Base-by-base conservation (phyloP, 1,140 invertebrate species). In the Hycleus phaleratus region DNA sequence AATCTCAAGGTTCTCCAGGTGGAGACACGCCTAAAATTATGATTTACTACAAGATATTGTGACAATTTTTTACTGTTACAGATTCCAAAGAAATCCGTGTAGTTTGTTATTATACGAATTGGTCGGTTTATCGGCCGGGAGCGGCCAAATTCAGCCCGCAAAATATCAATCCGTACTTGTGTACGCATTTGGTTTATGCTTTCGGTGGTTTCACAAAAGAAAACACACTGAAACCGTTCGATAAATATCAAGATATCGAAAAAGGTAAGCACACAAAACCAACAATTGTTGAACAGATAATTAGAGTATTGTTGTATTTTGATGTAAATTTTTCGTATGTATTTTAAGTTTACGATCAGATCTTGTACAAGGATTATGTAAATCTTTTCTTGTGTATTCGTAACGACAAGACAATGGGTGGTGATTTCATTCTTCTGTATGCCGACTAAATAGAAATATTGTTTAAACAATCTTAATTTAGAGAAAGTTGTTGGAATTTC, bases 121-220 rank as follows among this genome's bases (percentile, higher is more conserved):
- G 91, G 91, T 92, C 90, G 58, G 88, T 93, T 3, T 95, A 93
- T 70, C 78, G 91, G 58, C 87, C 89, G 3, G 89, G 90, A 32
- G 87, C 86, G 2, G 91, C 91, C 1, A 91, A 93, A 74, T 96
- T 95, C 73, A 88, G 87, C 60, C 93, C 93, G 0, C 88, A 95
- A 76, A 95, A 96, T 72, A 95, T 97, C 67, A 95, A 95, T 79
- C 93, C 93, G 18, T 94, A 94, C 72, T 79, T 96, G 26, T 97
- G 94, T 75, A 95, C 94, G 8, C 93, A 97, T 82, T 79, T 97
- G 50, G 87, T 96, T 46, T 96, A 95, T 73, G 93, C 93, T 3
- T 96, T 97, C 73, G 93, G 91, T 49, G 92, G 91, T 25, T 87
- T 96, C 68, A 92, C 88, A 51, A 92, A 91, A 72, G 90, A 95